A percentile compares a stretch with the other conserved stretches of the same genome.
Evolutionary conservation across 1,140 invertebrate genomes (phyloP).

Genomic region (Anagrus nilaparvatae): DNA sequence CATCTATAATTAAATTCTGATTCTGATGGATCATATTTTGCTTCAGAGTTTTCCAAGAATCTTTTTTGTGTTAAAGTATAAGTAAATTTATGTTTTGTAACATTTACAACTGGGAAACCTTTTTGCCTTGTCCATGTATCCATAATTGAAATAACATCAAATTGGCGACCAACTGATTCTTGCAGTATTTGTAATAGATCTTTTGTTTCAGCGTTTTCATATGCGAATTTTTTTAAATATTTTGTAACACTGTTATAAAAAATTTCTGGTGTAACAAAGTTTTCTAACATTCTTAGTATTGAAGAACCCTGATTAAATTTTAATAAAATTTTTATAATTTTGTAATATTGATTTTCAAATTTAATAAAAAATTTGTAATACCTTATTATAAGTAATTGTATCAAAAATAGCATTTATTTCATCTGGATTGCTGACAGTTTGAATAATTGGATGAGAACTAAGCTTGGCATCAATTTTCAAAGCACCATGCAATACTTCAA

Average conservation of each 20-base stretch:
- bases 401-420: conserved; percentile 91
- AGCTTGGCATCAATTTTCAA: conserved; percentile 67
- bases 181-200: conserved; percentile 64
- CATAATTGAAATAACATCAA: conserved; percentile 65
- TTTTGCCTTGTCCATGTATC: conserved; percentile 89
- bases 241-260: conserved; percentile 63
- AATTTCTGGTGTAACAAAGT: conserved; percentile 63
- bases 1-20: conserved; percentile 62
- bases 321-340: no score
- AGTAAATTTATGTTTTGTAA: conserved; percentile 40
- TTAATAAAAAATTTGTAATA: conserved; percentile 30
- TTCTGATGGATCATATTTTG: conserved; percentile 38
- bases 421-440: conserved; percentile 71
- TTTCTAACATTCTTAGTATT: conserved; percentile 81
- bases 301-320: conserved; percentile 59
- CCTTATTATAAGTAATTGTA: conserved; percentile 85
- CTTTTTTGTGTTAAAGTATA: conserved; percentile 60
- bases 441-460: conserved; percentile 81
- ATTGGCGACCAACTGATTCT: conserved; percentile 30
- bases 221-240: conserved; percentile 63
- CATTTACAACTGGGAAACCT: conserved; percentile 75
- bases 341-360: no score
- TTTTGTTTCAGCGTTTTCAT: conserved; percentile 66
- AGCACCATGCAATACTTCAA: conserved; percentile 60
- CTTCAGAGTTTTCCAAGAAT: conserved; percentile 59